Percentiles rank a stretch among this genome's conserved stretches.
phyloP scores from a whole-genome alignment of 2,797 vertebrate genomes.

The Sphenodon punctatus region DNA sequence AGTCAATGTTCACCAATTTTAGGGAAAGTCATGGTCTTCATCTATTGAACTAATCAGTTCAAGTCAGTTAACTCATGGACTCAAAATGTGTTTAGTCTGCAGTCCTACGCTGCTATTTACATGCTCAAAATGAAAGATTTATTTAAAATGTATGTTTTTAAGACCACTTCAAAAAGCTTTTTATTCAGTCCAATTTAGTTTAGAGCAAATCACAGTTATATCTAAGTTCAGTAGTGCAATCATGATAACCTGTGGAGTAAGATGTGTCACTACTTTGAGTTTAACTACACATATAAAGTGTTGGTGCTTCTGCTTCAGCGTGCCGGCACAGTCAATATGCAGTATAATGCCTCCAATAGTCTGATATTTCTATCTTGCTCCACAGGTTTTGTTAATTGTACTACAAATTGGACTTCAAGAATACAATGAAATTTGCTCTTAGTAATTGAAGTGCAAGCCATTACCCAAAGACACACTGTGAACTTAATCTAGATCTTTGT shows the following conservation, averaged over 20 bases:
- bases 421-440: slow-evolving; percentile 3
- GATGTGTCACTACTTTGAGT: background rate
- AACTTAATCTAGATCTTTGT: slow-evolving; percentile 7
- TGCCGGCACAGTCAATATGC: background rate
- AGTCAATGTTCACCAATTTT: background rate
- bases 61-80: slow-evolving; percentile 26
- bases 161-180: slow-evolving; percentile 28
- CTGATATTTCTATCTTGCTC: background rate
- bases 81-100: slow-evolving; percentile 43
- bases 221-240: slow-evolving; percentile 12
- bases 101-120: slow-evolving; percentile 49
- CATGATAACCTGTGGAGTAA: slow-evolving; percentile 1
- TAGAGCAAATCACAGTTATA: slow-evolving; percentile 20
- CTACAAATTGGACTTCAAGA: background rate
- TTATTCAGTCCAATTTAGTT: slow-evolving; percentile 20
- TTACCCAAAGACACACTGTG: background rate
- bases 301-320: background rate
- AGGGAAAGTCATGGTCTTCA: background rate
- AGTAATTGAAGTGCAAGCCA: slow-evolving; percentile 13
- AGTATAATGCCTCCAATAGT: background rate
- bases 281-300: slow-evolving; percentile 2
- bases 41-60: slow-evolving; percentile 35
- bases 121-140: slow-evolving; percentile 11
- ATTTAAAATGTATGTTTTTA: slow-evolving; percentile 37
- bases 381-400: background rate